Conservation (phyloP, 2,888 invertebrate genomes). For the Trissonchulus sp. region DNA sequence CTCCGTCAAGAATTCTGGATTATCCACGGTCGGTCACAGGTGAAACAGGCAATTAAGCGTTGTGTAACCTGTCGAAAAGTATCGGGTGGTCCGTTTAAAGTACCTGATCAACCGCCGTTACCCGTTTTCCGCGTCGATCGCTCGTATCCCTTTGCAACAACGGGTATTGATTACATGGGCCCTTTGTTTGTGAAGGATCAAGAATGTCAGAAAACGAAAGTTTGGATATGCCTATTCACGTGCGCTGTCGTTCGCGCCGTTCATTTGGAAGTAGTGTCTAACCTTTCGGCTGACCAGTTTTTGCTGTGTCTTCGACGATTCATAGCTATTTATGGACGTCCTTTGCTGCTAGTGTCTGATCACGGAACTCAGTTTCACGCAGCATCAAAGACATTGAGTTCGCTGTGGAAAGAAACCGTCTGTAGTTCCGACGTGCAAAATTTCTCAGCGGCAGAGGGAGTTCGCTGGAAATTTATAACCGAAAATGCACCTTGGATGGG, state of each 20-base stretch:
- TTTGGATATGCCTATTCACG: conserved; percentile 51
- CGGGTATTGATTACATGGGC: conserved; percentile 52
- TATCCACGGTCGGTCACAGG: neutral
- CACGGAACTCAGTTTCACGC: too few relatives aligned
- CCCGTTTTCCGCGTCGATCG: neutral
- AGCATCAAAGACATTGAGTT: too few relatives aligned
- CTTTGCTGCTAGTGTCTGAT: too few relatives aligned
- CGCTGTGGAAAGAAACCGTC: too few relatives aligned
- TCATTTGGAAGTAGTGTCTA: conserved; percentile 51
- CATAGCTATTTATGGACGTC: too few relatives aligned
- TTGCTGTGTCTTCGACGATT: too few relatives aligned
- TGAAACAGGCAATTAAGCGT: neutral
- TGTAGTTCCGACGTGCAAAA: too few relatives aligned
- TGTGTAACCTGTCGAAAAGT: neutral
- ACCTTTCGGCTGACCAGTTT: conserved; percentile 46
- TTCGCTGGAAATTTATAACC: too few relatives aligned
- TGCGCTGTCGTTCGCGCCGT: conserved; percentile 52
- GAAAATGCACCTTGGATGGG: too few relatives aligned
- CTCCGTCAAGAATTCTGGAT: conserved; percentile 4
- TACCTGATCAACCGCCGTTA: neutral
- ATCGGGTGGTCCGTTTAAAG: neutral
- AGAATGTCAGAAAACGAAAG: conserved; percentile 41
- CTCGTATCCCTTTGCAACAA: conserved; percentile 31
- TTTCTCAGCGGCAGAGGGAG: too few relatives aligned
- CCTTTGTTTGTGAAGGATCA: conserved; percentile 45